phyloP scores from a whole-genome alignment of 2,888 invertebrate genomes.

The Heliconius aoede region DNA sequence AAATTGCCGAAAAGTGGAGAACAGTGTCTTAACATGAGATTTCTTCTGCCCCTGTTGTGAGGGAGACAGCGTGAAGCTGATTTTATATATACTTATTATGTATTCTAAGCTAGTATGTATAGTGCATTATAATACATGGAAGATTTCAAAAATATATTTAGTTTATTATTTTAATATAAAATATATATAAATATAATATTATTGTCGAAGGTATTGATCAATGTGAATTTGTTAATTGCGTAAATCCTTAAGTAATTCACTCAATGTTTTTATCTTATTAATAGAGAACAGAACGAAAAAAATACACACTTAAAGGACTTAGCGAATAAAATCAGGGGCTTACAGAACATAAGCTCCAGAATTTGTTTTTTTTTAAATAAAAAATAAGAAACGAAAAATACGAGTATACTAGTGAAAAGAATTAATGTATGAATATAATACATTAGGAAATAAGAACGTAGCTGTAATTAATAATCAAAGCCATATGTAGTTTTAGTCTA shows the following conservation, averaged over 20 bases:
- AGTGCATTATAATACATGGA: not conserved
- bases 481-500: too few relatives aligned
- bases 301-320: not conserved
- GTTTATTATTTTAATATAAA: not conserved
- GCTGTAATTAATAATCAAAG: too few relatives aligned
- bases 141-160: too few relatives aligned
- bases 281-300: not conserved
- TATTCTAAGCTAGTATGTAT: not conserved
- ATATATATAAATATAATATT: not conserved
- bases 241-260: not conserved
- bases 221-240: too few relatives aligned
- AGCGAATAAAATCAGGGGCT: not conserved
- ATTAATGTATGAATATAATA: too few relatives aligned
- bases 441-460: too few relatives aligned
- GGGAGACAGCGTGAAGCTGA: too few relatives aligned
- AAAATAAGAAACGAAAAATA: too few relatives aligned
- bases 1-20: too few relatives aligned
- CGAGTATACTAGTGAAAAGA: too few relatives aligned
- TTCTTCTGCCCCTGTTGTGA: too few relatives aligned
- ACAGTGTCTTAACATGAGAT: too few relatives aligned
- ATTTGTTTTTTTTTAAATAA: not conserved
- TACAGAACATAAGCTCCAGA: not conserved
- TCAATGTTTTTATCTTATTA: not conserved
- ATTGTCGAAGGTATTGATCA: not conserved
- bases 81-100: not conserved